These are phyloP conservation scores for Epicampocera succincta DNA, from an alignment of 2,888 invertebrate genomes.

Conservation along the genomic window DNA sequence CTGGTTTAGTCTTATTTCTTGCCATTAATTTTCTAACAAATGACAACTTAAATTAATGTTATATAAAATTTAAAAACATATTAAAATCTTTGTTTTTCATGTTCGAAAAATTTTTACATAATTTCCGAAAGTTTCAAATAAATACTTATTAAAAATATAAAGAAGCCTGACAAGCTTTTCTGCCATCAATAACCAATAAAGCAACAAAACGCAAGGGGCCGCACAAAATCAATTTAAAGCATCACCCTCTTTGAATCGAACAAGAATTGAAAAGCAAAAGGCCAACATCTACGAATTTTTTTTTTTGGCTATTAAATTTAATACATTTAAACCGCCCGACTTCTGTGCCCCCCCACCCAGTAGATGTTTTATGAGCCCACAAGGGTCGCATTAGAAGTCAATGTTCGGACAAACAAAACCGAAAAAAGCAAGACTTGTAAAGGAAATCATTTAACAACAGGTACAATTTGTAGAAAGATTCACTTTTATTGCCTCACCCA, in stretches of 20 bases:
- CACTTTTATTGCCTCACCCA: constrained; percentile 31
- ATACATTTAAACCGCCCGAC: constrained; percentile 65
- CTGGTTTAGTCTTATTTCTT: constrained; percentile 18
- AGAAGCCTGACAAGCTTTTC: not conserved
- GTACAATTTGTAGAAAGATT: constrained; percentile 65
- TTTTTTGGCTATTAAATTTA: constrained; percentile 62
- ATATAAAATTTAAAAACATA: constrained; percentile 17
- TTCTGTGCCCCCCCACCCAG: too few species aligned
- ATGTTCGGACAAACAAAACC: constrained; percentile 66
- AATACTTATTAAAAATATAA: constrained; percentile 16
- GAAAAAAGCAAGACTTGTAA: constrained; percentile 36
- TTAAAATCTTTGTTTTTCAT: not conserved
- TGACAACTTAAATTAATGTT: constrained; percentile 46
- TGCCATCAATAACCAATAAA: constrained; percentile 50
- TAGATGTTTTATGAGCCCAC: constrained; percentile 71
- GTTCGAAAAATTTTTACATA: not conserved
- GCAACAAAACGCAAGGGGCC: constrained; percentile 15
- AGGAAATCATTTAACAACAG: constrained; percentile 67
- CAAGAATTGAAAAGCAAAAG: constrained; percentile 33
- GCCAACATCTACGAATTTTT: constrained; percentile 42
- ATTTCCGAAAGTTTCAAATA: not conserved
- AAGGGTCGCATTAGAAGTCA: constrained; percentile 72
- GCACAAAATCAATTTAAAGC: constrained; percentile 64
- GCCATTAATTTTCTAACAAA: constrained; percentile 44
- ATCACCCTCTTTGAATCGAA: constrained; percentile 36